Evolutionary conservation across 1,140 invertebrate species (phyloP).

Genomic region (Drosophila kikkawai): DNA sequence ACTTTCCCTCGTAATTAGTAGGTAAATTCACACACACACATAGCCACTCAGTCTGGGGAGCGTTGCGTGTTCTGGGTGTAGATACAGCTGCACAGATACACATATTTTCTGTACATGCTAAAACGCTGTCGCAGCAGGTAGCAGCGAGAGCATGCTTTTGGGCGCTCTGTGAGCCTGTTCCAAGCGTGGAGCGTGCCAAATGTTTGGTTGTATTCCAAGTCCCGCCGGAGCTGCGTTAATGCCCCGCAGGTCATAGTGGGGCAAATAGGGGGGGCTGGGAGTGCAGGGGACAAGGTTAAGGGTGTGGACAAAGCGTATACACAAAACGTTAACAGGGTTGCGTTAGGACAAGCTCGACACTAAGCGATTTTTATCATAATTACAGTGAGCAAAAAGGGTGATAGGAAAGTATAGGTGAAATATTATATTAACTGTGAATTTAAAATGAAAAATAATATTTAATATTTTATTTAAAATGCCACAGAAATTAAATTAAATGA

Average conservation of each 20-base stretch:
- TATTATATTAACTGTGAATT: not conserved
- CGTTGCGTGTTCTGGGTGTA: constrained; percentile 60
- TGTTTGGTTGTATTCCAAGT: constrained; percentile 72
- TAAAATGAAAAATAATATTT: not conserved
- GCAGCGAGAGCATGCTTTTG: constrained; percentile 65
- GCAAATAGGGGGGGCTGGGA: not conserved
- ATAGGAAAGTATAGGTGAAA: too few relatives aligned
- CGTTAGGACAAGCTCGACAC: constrained; percentile 8
- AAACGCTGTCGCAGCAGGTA: constrained; percentile 46
- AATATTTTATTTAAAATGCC: too few relatives aligned
- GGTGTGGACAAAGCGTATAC: constrained; percentile 13
- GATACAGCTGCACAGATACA: constrained; percentile 34
- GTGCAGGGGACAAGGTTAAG: constrained; percentile 21
- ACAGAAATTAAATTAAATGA: not conserved
- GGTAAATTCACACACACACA: not conserved
- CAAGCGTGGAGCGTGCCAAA: constrained; percentile 74
- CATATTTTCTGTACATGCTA: constrained; percentile 24
- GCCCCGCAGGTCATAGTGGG: not conserved
- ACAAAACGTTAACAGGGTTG: constrained; percentile 32
- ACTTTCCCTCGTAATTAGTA: constrained; percentile 39
- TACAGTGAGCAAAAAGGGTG: not conserved
- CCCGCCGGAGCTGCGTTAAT: constrained; percentile 34
- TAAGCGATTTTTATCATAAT: not conserved
- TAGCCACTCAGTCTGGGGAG: not conserved
- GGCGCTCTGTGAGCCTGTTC: constrained; percentile 74